Conservation (phyloP, 2,113 vertebrate species). For the Macroglossus sobrinus region DNA sequence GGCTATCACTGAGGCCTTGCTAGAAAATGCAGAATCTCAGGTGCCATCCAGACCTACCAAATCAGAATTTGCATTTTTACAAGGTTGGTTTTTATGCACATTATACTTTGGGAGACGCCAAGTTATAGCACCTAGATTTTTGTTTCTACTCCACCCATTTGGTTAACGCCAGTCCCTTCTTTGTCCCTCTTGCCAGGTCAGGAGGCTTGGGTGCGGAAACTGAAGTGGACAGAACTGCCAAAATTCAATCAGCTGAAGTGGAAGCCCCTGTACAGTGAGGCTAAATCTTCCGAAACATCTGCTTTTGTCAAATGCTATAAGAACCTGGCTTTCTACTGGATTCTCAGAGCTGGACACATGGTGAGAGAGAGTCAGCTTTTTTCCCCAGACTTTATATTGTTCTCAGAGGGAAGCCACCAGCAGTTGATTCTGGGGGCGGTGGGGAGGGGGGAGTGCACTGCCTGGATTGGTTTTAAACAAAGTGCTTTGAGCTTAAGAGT, state of each 20-base stretch:
- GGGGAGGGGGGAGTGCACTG: no score
- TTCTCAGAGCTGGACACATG: slow-evolving; percentile 98
- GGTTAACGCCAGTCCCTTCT: background rate
- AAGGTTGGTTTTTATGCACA: background rate
- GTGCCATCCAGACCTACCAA: background rate
- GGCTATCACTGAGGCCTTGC: background rate
- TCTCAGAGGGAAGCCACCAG: background rate
- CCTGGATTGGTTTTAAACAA: background rate
- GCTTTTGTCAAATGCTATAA: slow-evolving; percentile 92
- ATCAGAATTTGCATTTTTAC: background rate
- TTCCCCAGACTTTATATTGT: accelerated
- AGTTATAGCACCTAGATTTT: background rate
- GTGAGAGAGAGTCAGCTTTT: slow-evolving; percentile 77
- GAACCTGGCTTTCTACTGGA: slow-evolving; percentile 97
- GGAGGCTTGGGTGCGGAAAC: slow-evolving; percentile 91
- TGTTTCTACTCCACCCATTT: background rate
- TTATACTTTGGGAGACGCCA: background rate
- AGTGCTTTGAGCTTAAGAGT: background rate
- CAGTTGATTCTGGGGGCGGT: accelerated
- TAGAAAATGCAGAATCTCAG: background rate
- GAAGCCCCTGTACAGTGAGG: slow-evolving; percentile 86
- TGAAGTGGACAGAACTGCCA: slow-evolving; percentile 88
- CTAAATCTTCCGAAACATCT: slow-evolving; percentile 82
- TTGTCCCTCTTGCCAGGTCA: slow-evolving; percentile 81
- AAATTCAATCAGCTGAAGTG: slow-evolving; percentile 87